Percentiles rank a stretch among this genome's conserved stretches.
Conservation (phyloP, 2,888 invertebrate species). For the Nemotelus pantherinus region DNA sequence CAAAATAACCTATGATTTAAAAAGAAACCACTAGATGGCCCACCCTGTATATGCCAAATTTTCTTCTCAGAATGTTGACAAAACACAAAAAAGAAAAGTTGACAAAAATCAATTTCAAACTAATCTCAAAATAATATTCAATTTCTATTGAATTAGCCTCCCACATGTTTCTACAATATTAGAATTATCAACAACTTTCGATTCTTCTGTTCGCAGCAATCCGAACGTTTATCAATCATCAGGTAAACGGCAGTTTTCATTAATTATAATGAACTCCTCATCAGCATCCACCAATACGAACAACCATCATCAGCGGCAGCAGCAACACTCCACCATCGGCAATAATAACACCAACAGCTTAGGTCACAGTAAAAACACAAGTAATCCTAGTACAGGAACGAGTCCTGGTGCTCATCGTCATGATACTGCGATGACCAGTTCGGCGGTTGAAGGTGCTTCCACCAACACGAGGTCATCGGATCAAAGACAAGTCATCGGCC, state of each 20-base stretch:
- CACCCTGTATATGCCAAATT: too few relatives aligned
- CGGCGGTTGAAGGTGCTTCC: conserved; percentile 16
- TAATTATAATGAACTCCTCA: conserved; percentile 48
- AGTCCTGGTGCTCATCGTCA: conserved; percentile 57
- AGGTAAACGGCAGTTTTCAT: conserved; percentile 39
- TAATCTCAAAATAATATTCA: too few relatives aligned
- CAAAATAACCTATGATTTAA: too few relatives aligned
- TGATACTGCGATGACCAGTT: conserved; percentile 54
- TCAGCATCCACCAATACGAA: conserved; percentile 43
- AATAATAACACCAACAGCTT: conserved; percentile 42
- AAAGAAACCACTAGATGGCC: too few relatives aligned
- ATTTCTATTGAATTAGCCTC: background rate
- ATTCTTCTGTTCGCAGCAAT: conserved; percentile 38
- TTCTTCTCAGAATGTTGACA: too few relatives aligned
- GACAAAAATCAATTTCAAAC: too few relatives aligned
- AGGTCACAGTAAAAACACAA: conserved; percentile 20
- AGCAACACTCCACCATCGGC: conserved; percentile 40
- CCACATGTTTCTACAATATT: background rate
- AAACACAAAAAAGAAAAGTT: too few relatives aligned
- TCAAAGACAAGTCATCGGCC: conserved; percentile 27
- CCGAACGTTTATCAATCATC: conserved; percentile 45
- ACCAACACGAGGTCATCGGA: conserved; percentile 46
- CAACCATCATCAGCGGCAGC: conserved; percentile 38
- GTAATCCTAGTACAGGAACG: conserved; percentile 1
- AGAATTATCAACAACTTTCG: background rate